Percentiles rank a stretch among this genome's conserved stretches.
phyloP scores from a whole-genome alignment of 2,113 vertebrate species.

The Silurus meridionalis region DNA sequence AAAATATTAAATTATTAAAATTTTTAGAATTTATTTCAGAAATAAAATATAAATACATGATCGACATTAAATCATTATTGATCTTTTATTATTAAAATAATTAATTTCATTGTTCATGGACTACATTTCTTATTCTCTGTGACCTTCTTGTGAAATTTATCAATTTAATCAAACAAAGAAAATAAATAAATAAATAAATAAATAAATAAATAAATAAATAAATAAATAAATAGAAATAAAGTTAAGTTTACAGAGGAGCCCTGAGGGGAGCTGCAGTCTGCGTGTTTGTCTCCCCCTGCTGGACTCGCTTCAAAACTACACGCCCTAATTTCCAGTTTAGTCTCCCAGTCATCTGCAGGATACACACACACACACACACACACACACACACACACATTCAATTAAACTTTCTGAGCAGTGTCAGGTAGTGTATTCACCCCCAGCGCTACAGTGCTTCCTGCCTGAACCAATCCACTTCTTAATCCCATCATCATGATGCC shows the following conservation, averaged over 20 bases:
- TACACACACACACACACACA: neutral
- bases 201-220: neutral
- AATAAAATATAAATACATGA: neutral
- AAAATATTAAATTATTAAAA: neutral
- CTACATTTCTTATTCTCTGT: neutral
- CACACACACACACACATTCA: neutral
- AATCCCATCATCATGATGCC: too few relatives aligned
- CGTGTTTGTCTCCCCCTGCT: slow-evolving; percentile 14
- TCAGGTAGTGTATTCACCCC: too few relatives aligned
- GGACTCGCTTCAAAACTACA: slow-evolving; percentile 10
- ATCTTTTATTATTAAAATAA: neutral
- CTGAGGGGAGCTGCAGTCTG: slow-evolving; percentile 5
- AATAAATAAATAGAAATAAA: neutral
- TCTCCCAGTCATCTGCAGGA: slow-evolving; percentile 26
- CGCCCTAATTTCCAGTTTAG: slow-evolving; percentile 7
- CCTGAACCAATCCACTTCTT: too few relatives aligned
- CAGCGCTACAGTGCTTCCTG: too few relatives aligned
- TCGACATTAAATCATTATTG: neutral
- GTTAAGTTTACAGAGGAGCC: neutral
- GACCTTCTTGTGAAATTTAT: neutral
- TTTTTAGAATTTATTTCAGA: neutral
- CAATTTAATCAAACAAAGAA: neutral
- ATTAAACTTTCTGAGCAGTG: too few relatives aligned
- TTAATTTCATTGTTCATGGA: neutral
- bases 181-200: neutral